Conservation (phyloP, 2,797 vertebrate genomes). For the Orestias chungarensis region DNA sequence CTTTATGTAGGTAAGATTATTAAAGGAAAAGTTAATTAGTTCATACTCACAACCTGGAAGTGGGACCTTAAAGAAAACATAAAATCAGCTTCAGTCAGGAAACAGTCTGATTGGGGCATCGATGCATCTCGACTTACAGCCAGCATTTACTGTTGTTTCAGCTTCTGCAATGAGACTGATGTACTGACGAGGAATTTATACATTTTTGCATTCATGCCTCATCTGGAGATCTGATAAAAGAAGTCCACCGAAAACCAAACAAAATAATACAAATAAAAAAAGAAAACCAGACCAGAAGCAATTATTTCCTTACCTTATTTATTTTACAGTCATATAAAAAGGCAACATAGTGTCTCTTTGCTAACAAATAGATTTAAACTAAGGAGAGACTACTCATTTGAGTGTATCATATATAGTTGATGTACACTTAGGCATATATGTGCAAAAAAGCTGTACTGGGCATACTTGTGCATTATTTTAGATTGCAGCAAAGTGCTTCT, state of each 20-base stretch:
- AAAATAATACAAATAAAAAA: background rate
- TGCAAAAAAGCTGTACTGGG: background rate
- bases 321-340: background rate
- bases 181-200: background rate
- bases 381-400: background rate
- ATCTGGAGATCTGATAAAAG: background rate
- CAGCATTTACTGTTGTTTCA: background rate
- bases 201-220: background rate
- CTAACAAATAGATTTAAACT: background rate
- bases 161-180: too few relatives aligned
- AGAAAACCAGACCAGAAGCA: background rate
- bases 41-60: background rate
- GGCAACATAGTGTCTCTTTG: background rate
- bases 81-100: background rate
- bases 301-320: background rate
- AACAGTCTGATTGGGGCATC: background rate
- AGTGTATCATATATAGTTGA: background rate
- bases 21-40: background rate
- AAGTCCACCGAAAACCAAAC: background rate
- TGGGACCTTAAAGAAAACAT: background rate
- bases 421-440: background rate
- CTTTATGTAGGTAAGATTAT: background rate
- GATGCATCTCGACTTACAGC: background rate
- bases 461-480: background rate
- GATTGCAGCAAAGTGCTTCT: too few relatives aligned